These are phyloP conservation scores for Cavia porcellus DNA, from an alignment of 2,113 vertebrate genomes.

Conservation along the genomic window DNA sequence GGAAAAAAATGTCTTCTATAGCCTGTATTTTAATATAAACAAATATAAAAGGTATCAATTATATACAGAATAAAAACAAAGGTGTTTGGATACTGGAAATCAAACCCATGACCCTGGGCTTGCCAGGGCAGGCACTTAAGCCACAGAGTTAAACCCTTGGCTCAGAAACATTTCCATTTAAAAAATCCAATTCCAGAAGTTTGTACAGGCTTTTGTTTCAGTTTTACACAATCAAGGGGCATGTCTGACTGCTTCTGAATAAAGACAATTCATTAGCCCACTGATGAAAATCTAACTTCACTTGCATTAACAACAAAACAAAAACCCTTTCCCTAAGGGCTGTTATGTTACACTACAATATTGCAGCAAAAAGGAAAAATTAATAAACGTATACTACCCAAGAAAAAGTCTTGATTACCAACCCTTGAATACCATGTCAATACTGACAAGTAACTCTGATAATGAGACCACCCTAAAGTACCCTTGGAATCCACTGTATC, in stretches of 20 bases:
- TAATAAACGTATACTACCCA: neutral
- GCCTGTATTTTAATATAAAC: neutral
- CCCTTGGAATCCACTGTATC: neutral
- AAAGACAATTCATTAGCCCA: neutral
- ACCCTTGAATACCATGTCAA: neutral
- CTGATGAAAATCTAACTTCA: neutral
- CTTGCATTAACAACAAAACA: neutral
- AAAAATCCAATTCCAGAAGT: neutral
- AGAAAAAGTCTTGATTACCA: neutral
- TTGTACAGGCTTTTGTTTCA: slow-evolving; percentile 6
- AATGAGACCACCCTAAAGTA: slow-evolving; percentile 13
- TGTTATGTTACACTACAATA: neutral
- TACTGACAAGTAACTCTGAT: neutral
- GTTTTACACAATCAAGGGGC: slow-evolving; percentile 28
- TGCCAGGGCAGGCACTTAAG: no score
- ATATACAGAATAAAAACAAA: neutral
- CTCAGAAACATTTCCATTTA: neutral
- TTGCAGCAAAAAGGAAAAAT: neutral
- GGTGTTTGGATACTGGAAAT: neutral
- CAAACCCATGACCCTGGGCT: no score
- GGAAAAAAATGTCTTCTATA: neutral
- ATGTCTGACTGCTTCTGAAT: neutral
- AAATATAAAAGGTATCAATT: neutral
- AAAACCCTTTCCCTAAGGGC: neutral
- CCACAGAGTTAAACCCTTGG: no score